Evolutionary conservation across 2,113 vertebrate species (phyloP).

Genomic region (Marmota flaviventris): DNA sequence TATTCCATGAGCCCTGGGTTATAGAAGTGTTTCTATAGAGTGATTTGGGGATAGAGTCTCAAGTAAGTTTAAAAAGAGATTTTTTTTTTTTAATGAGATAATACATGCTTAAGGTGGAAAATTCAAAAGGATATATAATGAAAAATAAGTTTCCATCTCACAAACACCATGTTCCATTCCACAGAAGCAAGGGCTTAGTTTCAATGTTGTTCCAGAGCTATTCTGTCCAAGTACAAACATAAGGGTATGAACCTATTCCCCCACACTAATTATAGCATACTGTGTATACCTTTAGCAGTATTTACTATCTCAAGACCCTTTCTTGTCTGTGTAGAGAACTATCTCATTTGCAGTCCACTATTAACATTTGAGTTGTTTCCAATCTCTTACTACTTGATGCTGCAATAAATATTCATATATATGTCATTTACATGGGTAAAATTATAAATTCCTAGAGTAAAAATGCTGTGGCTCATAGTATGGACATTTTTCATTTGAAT

Average conservation of each 20-base stretch:
- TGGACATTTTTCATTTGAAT: neutral
- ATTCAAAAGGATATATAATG: neutral
- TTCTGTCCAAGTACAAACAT: neutral
- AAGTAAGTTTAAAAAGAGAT: neutral
- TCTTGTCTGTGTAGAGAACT: neutral
- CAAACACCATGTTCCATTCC: neutral
- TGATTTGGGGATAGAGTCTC: neutral
- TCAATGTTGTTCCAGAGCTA: neutral
- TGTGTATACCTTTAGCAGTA: neutral
- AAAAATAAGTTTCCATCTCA: neutral
- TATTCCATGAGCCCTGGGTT: neutral
- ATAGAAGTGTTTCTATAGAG: neutral
- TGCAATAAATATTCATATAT: neutral
- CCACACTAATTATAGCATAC: neutral
- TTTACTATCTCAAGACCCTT: constrained; percentile 6
- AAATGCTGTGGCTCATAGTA: neutral
- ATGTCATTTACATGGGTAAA: neutral
- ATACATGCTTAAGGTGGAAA: neutral
- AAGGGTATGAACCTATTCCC: neutral
- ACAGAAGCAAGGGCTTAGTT: neutral
- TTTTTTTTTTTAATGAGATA: neutral
- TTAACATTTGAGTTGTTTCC: constrained; percentile 24
- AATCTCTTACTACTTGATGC: neutral
- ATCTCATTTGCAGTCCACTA: neutral
- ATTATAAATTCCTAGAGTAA: constrained; percentile 32